These are phyloP conservation scores for Ephialtes manifestator DNA, from an alignment of 2,888 invertebrate species.

Conservation along the genomic window DNA sequence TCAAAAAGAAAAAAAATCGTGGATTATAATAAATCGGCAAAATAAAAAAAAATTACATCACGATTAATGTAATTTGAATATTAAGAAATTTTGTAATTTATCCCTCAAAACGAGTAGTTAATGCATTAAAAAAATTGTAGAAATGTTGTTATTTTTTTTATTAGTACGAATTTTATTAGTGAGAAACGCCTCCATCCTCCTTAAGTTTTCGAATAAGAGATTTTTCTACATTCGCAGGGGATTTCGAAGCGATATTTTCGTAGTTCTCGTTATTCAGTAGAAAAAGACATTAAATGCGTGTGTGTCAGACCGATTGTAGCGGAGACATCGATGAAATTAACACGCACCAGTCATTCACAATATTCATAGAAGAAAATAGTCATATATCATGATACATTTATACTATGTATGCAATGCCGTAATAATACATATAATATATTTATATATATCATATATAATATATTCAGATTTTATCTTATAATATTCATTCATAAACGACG, in stretches of 20 bases:
- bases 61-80: not conserved
- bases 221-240: constrained; percentile 23
- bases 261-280: constrained; percentile 52
- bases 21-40: too few species aligned
- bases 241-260: constrained; percentile 45
- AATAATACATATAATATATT: constrained; percentile 73
- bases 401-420: constrained; percentile 77
- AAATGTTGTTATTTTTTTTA: not conserved
- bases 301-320: constrained; percentile 58
- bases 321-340: constrained; percentile 70
- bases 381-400: constrained; percentile 75
- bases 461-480: constrained; percentile 73
- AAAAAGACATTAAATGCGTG: constrained; percentile 43
- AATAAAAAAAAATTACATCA: too few species aligned
- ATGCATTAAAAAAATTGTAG: not conserved
- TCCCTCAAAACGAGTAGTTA: not conserved
- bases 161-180: not conserved
- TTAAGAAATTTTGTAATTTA: not conserved
- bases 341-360: constrained; percentile 79
- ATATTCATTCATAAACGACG: constrained; percentile 81
- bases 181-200: not conserved
- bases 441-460: constrained; percentile 67
- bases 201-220: constrained; percentile 29
- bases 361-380: constrained; percentile 85
- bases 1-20: too few species aligned